phyloP scores from a whole-genome alignment of 2,888 invertebrate species.

The Fragum sueziense region DNA sequence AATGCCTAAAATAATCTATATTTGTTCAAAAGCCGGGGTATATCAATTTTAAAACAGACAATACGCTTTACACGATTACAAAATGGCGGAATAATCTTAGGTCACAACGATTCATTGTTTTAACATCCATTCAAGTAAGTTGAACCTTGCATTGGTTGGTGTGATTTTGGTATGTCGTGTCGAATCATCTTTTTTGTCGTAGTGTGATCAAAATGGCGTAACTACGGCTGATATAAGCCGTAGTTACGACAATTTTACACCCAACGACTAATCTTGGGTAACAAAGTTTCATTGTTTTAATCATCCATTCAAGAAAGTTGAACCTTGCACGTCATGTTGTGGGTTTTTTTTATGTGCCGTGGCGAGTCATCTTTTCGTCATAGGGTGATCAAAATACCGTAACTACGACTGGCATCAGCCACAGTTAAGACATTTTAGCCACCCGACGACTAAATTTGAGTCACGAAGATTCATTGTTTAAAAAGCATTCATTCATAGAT shows the following conservation, averaged over 20 bases:
- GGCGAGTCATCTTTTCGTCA: no score
- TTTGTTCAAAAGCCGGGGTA: background rate
- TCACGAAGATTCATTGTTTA: background rate
- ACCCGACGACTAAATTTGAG: constrained; percentile 11
- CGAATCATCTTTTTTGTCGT: no score
- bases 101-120: background rate
- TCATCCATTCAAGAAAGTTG: background rate
- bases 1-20: constrained; percentile 6
- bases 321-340: background rate
- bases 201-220: no score
- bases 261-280: constrained; percentile 12
- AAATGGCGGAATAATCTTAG: constrained; percentile 21
- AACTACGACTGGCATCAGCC: no score
- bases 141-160: background rate
- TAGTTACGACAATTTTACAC: no score
- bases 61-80: background rate
- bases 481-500: no score
- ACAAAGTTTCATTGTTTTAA: background rate
- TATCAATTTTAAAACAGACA: constrained; percentile 13
- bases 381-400: no score
- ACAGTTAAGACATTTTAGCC: no score
- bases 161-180: background rate
- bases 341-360: no score
- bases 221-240: no score
- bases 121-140: background rate